These are phyloP conservation scores for Thalpophila matura DNA, from an alignment of 2,888 invertebrate species.

Conservation along the genomic window DNA sequence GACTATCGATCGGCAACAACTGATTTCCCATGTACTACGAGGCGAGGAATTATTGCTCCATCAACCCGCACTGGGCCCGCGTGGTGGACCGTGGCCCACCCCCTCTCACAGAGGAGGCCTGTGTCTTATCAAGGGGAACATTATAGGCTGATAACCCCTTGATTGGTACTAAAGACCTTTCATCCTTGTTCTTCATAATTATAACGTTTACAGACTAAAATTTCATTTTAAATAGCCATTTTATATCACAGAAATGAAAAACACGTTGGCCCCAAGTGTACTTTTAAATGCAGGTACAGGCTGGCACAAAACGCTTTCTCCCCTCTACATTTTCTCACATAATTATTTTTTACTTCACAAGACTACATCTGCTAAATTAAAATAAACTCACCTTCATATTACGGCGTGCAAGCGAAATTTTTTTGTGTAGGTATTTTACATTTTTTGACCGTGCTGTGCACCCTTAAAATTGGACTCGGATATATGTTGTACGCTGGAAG, in stretches of 20 bases:
- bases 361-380: constrained; percentile 56
- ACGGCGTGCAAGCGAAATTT: constrained; percentile 24
- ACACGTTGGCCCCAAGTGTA: constrained; percentile 30
- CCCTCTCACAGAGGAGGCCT: too few relatives aligned
- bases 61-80: too few relatives aligned
- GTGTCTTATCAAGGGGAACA: too few relatives aligned
- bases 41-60: too few relatives aligned
- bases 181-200: not conserved
- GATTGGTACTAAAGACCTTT: not conserved
- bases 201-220: not conserved
- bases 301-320: constrained; percentile 44
- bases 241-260: constrained; percentile 26
- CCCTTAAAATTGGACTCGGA: constrained; percentile 61
- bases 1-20: too few relatives aligned
- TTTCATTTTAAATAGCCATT: not conserved
- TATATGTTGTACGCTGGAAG: constrained; percentile 37
- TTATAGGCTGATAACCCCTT: too few relatives aligned
- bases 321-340: constrained; percentile 53
- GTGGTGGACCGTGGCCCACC: too few relatives aligned
- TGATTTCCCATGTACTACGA: too few relatives aligned
- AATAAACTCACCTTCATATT: constrained; percentile 52
- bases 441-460: constrained; percentile 64
- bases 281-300: constrained; percentile 36
- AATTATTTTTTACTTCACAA: constrained; percentile 59
- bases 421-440: constrained; percentile 52